Evolutionary conservation across 2,888 invertebrate species (phyloP), one percentile per base, ranked within the genome.

Genomic region (Hirudinaria manillensis): DNA sequence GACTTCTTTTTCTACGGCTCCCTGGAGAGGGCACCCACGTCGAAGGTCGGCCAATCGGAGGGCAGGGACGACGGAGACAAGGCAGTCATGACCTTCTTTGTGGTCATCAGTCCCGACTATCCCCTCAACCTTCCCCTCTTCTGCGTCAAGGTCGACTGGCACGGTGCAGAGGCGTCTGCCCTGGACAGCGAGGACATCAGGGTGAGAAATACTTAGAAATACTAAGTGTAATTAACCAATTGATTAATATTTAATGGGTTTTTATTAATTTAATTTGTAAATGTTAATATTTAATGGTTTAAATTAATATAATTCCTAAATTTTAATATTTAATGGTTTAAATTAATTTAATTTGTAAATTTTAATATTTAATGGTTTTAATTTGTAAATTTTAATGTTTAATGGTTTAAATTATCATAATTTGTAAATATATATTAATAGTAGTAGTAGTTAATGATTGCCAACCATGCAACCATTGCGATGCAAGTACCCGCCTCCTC

Each of bases 41-140:
- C 24, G 7, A 61, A 21, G 13, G 29, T 10, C 27, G 6, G 21
- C 68, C 3, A 1, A 21, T 68, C 68, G n/a, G n/a, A 36, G n/a
- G 68, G 68, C 68, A 34, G n/a, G 32, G 36, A 32, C 29, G 36
- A 68, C 10, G n/a, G 24, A 32, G 61, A 10, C 61, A 68, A 34
- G 80, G 94, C 92, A 16, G 91, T 90, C 83, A 86, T 95, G 80
- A 89, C 90, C 34, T 91, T 92, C 21, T 88, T 90, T 65, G 89
- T 94, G 77, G 90, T 90, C 29, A 88, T 95, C 34, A 90, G 91
- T 79, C 91, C 92, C 80, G 91, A 93, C 83, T 95, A 93, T 84
- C 95, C 95, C 0, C 87, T 88, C 76, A 89, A 89, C 72, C 88
- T 90, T 0, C 93, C 95, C 0, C 86, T 94, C 74, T 93, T 94